Percentiles rank a stretch among this genome's conserved stretches.
These are phyloP conservation scores for Heliocidaris tuberculata DNA, from an alignment of 35 echinoderm and acorn worm genomes.

Conservation along the genomic window DNA sequence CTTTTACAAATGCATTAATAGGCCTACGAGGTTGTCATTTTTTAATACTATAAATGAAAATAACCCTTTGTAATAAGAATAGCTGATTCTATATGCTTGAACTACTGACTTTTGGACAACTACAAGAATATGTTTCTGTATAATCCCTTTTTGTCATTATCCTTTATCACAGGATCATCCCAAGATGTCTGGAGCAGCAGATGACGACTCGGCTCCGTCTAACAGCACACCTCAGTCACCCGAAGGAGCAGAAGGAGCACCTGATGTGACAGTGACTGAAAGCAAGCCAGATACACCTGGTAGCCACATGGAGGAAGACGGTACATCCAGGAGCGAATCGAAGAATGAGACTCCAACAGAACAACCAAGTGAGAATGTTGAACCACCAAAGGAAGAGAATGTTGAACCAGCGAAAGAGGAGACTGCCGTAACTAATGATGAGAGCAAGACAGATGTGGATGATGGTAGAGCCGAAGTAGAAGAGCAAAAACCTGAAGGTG, in stretches of 20 bases:
- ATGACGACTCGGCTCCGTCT: not conserved
- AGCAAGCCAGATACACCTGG: not conserved
- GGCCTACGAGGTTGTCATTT: no score
- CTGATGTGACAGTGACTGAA: not conserved
- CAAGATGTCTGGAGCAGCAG: not conserved
- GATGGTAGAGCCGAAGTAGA: not conserved
- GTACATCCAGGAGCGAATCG: not conserved
- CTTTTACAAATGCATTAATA: no score
- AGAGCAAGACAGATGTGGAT: not conserved
- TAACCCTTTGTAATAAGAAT: no score
- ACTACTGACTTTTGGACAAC: no score
- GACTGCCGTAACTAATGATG: not conserved
- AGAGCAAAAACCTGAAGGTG: not conserved
- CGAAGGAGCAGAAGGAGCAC: not conserved
- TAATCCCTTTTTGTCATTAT: not conserved
- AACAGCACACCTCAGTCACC: not conserved
- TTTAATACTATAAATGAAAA: no score
- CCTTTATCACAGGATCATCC: not conserved
- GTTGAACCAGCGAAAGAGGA: not conserved
- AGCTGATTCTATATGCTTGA: no score
- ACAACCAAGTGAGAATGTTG: not conserved
- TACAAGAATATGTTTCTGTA: not conserved
- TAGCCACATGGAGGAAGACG: not conserved
- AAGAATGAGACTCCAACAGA: not conserved
- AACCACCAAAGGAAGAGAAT: not conserved